Evolutionary conservation across 2,113 vertebrate genomes (phyloP), one percentile per base, ranked within the genome.

Genomic region (Tyrannus savana): DNA sequence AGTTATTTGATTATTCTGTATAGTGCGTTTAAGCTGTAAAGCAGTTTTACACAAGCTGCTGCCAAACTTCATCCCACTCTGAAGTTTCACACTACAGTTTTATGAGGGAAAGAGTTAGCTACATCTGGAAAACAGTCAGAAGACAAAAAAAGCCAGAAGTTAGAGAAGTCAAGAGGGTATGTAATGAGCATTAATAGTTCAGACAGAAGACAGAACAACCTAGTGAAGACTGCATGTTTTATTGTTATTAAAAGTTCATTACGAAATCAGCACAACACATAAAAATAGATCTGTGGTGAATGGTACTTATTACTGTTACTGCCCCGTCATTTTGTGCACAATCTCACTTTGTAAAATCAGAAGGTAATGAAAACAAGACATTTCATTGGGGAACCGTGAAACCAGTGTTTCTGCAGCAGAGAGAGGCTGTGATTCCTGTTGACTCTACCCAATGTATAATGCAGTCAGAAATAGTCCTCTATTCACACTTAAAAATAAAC

Each of bases 261-360:
- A 95, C 75, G 91, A 97, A 97, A 97, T 91, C 93, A 96, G 85
- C 92, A 96, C 92, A 91, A 94, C 87, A 96, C 91, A 93, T 90
- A 93, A 96, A 95, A 97, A 95, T 91, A 97, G 83, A 89, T 90
- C 58, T 89, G 83, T 90, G 92, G 92, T 94, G 87, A 91, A 77
- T 64, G 66, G 88, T 33, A 93, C 67, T 17, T 35, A 53, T 62
- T 81, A 55, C 59, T 86, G 10, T 92, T 94, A 96, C 86, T 96
- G 76, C 83, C 93, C 3, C 0, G 56, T 83, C 4, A 0, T 79
- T 96, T 94, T 15, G 21, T 96, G 71, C 68, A 93, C 84, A 72
- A 87, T n/a, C 66, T 79, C 64, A 64, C 53, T 91, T 87, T 86
- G 82, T 33, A 77, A 90, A 88, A 86, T 44, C 62, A 71, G 69